These are phyloP conservation scores for Myxocyprinus asiaticus DNA, from an alignment of 2,113 vertebrate genomes.

Conservation along the genomic window DNA sequence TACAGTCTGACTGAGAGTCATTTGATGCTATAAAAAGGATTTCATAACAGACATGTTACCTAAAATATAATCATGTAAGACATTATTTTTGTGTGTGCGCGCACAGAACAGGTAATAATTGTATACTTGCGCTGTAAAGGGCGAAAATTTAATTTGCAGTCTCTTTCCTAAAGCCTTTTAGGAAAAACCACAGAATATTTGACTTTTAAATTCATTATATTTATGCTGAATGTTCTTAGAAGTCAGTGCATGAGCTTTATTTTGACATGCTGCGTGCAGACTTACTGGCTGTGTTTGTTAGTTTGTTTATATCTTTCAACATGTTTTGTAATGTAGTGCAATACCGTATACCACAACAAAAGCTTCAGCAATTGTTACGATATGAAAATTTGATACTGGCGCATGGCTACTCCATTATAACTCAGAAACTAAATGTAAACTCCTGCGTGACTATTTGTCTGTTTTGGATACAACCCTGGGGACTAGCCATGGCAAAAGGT, in stretches of 20 bases:
- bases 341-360: too few relatives aligned
- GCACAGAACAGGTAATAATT: slow-evolving; percentile 6
- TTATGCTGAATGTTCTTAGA: background rate
- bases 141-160: slow-evolving; percentile 15
- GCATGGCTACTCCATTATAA: too few relatives aligned
- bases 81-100: background rate
- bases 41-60: slow-evolving; percentile 22
- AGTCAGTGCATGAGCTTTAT: background rate
- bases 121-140: slow-evolving; percentile 21
- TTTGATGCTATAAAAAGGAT: slow-evolving; percentile 29
- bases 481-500: too few relatives aligned
- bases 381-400: too few relatives aligned
- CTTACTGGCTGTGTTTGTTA: background rate
- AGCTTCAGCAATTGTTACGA: too few relatives aligned
- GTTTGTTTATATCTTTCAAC: too few relatives aligned
- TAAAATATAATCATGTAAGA: slow-evolving; percentile 24
- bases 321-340: too few relatives aligned
- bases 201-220: background rate
- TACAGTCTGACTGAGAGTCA: slow-evolving; percentile 27
- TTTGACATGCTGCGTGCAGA: background rate
- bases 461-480: too few relatives aligned
- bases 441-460: too few relatives aligned
- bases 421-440: too few relatives aligned
- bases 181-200: background rate
- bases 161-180: background rate